Base-by-base conservation (phyloP, 2,797 vertebrate genomes). In the Distichodus sexfasciatus region DNA sequence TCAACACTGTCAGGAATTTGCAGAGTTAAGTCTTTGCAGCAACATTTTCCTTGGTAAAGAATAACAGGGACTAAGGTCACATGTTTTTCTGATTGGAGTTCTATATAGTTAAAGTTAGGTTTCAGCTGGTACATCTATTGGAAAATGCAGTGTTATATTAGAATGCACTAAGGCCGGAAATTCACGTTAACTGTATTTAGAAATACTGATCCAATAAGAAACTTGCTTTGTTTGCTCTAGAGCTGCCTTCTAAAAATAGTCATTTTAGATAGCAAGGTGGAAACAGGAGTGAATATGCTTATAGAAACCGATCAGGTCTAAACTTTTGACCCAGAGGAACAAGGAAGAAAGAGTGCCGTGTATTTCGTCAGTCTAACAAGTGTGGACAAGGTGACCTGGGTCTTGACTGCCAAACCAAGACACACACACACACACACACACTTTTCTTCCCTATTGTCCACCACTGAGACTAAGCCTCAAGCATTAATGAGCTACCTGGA, bases 291-390 rank as follows among this genome's bases (percentile, higher is more conserved):
- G n/a, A 60, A 74, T 72, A 48, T 69, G 47, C 59, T 71, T 66
- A 43, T 19, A 48, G 59, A 76, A 76, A 79, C 65, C 36, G 67
- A 79, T 77, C 60, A 75, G 60, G 66, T 17, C 17, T 44, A 47
- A 51, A 69, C 69, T 73, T 80, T 69, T 77, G 70, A 81, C 74
- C 79, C 62, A 6, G 24, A 46, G 41, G 33, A 12, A 14, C 15
- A 23, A 23, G 38, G 47, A 31, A 61, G 26, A 46, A 65, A 66
- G 36, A 69, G 48, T 26, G 57, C 17, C 38, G 64, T 53, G 57
- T 72, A 53, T 76, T 71, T 71, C 68, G 72, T 79, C 61, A 76
- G 58, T 81, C 76, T 75, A 78, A 76, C 65, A 80, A 76, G 60
- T 55, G 53, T 67, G 57, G 66, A 78, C 74, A 79, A 75, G 66